phyloP scores from a whole-genome alignment of 2,113 vertebrate species.

The Podarcis raffonei region DNA sequence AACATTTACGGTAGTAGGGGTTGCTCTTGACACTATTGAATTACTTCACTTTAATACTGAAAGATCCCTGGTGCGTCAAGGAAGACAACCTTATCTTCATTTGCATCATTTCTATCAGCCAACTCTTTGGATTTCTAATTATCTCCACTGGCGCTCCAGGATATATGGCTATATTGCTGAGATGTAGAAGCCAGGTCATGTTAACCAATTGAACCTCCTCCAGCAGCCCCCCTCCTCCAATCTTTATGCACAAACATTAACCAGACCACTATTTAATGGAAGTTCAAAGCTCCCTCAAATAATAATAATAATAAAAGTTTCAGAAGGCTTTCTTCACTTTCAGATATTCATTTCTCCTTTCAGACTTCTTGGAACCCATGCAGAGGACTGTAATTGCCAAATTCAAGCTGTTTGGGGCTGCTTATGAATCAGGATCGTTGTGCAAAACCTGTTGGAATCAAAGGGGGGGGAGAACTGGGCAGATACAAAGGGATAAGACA shows the following conservation, averaged over 20 bases:
- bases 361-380: slow-evolving; percentile 61
- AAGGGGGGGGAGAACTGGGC: not conserved
- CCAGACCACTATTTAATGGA: slow-evolving; percentile 64
- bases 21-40: slow-evolving; percentile 8
- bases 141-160: slow-evolving; percentile 31
- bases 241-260: slow-evolving; percentile 57
- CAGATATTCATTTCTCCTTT: slow-evolving; percentile 26
- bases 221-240: not conserved
- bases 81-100: slow-evolving; percentile 47
- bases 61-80: slow-evolving; percentile 19
- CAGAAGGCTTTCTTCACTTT: slow-evolving; percentile 44
- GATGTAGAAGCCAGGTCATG: slow-evolving; percentile 48
- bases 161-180: slow-evolving; percentile 33
- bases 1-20: slow-evolving; percentile 21
- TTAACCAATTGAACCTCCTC: slow-evolving; percentile 43
- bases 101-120: slow-evolving; percentile 48
- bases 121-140: slow-evolving; percentile 48
- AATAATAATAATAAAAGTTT: slow-evolving; percentile 32
- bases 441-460: slow-evolving; percentile 19
- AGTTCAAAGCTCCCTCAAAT: slow-evolving; percentile 70
- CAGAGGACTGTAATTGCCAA: slow-evolving; percentile 37
- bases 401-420: slow-evolving; percentile 13
- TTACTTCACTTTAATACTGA: slow-evolving; percentile 35
- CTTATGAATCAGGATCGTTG: not conserved
- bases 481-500: not conserved